Conservation (phyloP, 2,888 invertebrate genomes). For the Hartigia nigra region DNA sequence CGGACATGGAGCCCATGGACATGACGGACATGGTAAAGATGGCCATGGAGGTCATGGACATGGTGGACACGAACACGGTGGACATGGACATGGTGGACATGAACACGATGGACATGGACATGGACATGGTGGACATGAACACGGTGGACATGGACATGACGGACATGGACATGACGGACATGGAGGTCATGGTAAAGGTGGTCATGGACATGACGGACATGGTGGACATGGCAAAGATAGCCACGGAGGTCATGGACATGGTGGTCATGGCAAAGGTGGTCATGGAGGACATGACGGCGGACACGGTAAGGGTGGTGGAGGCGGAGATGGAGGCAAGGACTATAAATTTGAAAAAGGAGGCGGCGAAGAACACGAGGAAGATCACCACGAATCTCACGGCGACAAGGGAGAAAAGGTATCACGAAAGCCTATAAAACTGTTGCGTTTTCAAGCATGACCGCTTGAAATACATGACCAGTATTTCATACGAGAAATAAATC, state of each 20-base stretch:
- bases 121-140: no score
- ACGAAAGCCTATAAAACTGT: not conserved
- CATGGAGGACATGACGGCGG: constrained; percentile 10
- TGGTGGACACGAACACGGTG: constrained; percentile 2
- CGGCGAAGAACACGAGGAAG: constrained; percentile 51
- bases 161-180: no score
- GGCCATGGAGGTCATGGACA: constrained; percentile 12
- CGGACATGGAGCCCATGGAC: not conserved
- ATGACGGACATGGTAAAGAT: not conserved
- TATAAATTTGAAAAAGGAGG: constrained; percentile 50
- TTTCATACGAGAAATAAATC: not conserved
- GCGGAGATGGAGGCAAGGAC: constrained; percentile 20
- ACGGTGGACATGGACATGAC: no score
- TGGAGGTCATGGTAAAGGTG: not conserved
- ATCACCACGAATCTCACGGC: constrained; percentile 53
- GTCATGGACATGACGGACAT: constrained; percentile 8
- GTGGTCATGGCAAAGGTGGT: constrained; percentile 25
- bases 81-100: constrained; percentile 13
- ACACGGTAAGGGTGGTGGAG: constrained; percentile 7
- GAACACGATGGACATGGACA: not conserved
- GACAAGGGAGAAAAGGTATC: constrained; percentile 57
- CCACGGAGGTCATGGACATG: not conserved
- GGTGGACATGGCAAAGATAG: not conserved
- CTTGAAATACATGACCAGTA: no score
- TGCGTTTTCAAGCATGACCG: not conserved